Base-by-base conservation (phyloP, 1,140 invertebrate genomes). In the Dendrolimus kikuchii region DNA sequence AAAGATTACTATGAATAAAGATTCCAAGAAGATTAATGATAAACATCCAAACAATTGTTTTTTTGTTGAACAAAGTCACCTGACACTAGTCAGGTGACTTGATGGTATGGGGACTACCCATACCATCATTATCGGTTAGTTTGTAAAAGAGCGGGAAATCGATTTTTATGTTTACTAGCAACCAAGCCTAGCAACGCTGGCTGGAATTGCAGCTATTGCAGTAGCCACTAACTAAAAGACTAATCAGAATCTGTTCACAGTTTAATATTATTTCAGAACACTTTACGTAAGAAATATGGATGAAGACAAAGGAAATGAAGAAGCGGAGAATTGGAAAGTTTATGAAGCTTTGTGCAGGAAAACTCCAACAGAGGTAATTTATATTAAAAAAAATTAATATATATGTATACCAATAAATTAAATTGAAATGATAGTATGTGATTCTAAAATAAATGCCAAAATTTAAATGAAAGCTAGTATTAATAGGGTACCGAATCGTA, bases 261-360 rank as follows among this genome's bases (percentile, higher is more conserved):
- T 42, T 7, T 23, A 23, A 23, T 23, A 23, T 23, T 2, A 23
- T 23, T 23, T 23, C 23, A 2, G 1, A 23, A 23, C 3, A 23
- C 7, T 38, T 45, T 8, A 44, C 36, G 6, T 40, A 49, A 54
- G n/a, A 49, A 59, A 8, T n/a, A 85, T 85, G 81, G 76, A 76
- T 48, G 79, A 82, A 48, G 77, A 80, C 2, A 80, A 80, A 52
- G 63, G 44, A 10, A 80, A 77, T 49, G 75, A 85, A 51, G 81
- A 80, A 46, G 75, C 88, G 23, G 92, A 92, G 65, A 92, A 93
- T 75, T 92, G 92, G 88, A 89, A 88, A 68, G 89, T 93, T 48
- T 93, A 91, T 70, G 90, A 93, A 78, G 84, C 89, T 0, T 75
- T 93, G 46, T 89, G 90, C 60, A 83, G 64, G 9, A 88, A 85